phyloP scores from a whole-genome alignment of 2,797 vertebrate species.

The Danio tinwini region DNA sequence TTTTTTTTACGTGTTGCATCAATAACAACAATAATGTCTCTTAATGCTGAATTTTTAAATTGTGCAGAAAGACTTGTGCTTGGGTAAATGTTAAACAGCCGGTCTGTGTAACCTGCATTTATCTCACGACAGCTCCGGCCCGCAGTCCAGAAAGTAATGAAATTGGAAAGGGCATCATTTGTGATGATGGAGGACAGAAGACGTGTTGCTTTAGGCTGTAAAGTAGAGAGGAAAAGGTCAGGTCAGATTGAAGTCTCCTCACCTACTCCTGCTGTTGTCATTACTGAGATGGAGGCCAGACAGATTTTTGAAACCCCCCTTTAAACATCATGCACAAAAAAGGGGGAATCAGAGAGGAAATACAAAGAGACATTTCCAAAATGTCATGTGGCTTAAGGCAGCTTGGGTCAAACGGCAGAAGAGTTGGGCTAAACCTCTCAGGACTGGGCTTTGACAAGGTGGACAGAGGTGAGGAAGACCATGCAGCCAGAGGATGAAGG shows the following conservation, averaged over 20 bases:
- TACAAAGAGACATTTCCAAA: slow-evolving; percentile 62
- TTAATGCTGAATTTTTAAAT: background rate
- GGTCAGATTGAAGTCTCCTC: slow-evolving; percentile 53
- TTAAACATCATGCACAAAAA: slow-evolving; percentile 35
- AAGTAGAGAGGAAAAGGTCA: slow-evolving; percentile 59
- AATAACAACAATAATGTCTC: background rate
- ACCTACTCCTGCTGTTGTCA: slow-evolving; percentile 52
- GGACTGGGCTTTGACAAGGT: slow-evolving; percentile 43
- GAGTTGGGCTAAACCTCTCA: slow-evolving; percentile 53
- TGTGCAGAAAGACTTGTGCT: background rate
- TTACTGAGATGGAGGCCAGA: slow-evolving; percentile 45
- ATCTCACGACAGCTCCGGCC: slow-evolving; percentile 6
- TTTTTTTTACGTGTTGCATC: too few species aligned
- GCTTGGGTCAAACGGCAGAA: slow-evolving; percentile 51
- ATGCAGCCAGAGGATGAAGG: slow-evolving; percentile 46
- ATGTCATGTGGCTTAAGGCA: slow-evolving; percentile 65
- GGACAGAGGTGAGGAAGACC: slow-evolving; percentile 50
- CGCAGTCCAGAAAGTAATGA: slow-evolving; percentile 24
- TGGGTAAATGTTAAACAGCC: background rate
- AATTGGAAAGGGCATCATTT: slow-evolving; percentile 53
- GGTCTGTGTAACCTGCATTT: slow-evolving; percentile 24
- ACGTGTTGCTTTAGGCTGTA: slow-evolving; percentile 50
- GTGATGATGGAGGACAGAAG: slow-evolving; percentile 40
- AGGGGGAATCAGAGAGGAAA: slow-evolving; percentile 48
- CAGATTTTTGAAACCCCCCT: slow-evolving; percentile 33